Base-by-base conservation (phyloP, 2,888 invertebrate species). In the Rosalia funebris region DNA sequence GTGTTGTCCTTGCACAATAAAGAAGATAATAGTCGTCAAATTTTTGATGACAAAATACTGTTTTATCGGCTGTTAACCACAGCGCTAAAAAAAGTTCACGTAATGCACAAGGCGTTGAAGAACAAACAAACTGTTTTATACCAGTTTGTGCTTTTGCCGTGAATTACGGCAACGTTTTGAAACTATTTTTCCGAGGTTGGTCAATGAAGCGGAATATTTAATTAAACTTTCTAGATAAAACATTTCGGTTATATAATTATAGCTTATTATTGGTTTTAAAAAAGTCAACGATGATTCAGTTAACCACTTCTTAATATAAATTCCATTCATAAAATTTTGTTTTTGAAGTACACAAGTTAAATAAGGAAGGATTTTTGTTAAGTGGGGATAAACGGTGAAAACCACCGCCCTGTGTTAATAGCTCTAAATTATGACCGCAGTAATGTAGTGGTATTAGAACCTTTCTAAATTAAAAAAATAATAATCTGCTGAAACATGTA, bases 201-300 rank as follows among this genome's bases (percentile, higher is more conserved):
- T 66, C 65, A 62, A 65, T 66, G 66, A 60, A 64, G 70, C 68
- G 68, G 60, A 63, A 66, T 66, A 66, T 68, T 59, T 60, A 57
- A 68, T 68, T 68, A 62, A 66, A 66, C 65, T 70, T 68, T 70
- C 66, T 65, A 68, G 25, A 15, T 57, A 55, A 60, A 12, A 17
- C 17, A 59, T 44, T 57, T 57, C 41, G 50, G 52, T 54, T 60
- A 60, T 55, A 50, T 60, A 60, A 60, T 45, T 55, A 39, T 50
- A 17, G 31, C 46, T 32, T 42, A 32, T 53, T 32, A 42, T n/a
- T 15, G 14, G 9, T 2, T 25, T 50, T n/a, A 50, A 50, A 37
- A 37, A 36, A 48, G 5, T n/a, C n/a, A 14, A 10, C 19, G 50
- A 50, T 36, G 48, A 48, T 19, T 48, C 36, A 48, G 36, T 4